These are phyloP conservation scores for Chrysopa pallens DNA, from an alignment of 1,140 invertebrate genomes.

Conservation along the genomic window DNA sequence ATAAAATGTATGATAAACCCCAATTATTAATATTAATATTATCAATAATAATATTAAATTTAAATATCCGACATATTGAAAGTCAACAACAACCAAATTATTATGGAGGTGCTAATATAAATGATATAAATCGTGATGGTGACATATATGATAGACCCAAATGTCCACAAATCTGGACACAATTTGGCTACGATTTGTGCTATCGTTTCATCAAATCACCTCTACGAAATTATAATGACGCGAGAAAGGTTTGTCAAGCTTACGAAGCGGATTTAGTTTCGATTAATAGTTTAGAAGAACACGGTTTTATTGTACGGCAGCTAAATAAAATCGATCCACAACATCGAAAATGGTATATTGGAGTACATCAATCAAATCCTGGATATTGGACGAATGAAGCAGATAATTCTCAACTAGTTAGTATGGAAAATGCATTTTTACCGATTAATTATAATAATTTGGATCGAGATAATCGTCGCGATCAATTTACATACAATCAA, in stretches of 20 bases:
- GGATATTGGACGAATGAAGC: constrained; percentile 69
- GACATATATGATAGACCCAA: constrained; percentile 22
- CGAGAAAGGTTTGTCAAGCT: constrained; percentile 58
- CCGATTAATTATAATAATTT: constrained; percentile 27
- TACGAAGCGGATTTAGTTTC: constrained; percentile 65
- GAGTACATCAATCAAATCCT: constrained; percentile 48
- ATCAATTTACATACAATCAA: neutral
- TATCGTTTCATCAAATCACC: constrained; percentile 80
- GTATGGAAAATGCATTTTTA: constrained; percentile 69
- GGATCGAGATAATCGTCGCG: constrained; percentile 15
- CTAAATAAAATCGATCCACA: constrained; percentile 66
- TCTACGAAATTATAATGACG: constrained; percentile 54
- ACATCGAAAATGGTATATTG: constrained; percentile 72
- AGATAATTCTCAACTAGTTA: constrained; percentile 55
- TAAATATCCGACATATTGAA: too few relatives aligned
- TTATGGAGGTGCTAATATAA: neutral
- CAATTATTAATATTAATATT: too few relatives aligned
- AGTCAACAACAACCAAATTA: too few relatives aligned
- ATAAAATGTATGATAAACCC: too few relatives aligned
- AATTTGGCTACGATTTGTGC: constrained; percentile 49
- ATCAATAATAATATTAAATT: too few relatives aligned
- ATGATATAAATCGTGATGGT: neutral
- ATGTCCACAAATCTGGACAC: constrained; percentile 71
- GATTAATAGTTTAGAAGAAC: constrained; percentile 67
- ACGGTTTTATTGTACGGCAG: constrained; percentile 64